A percentile compares a stretch with the other conserved stretches of the same genome.
These are phyloP conservation scores for Mesoligia furuncula DNA, from an alignment of 2,888 invertebrate genomes.

Conservation along the genomic window DNA sequence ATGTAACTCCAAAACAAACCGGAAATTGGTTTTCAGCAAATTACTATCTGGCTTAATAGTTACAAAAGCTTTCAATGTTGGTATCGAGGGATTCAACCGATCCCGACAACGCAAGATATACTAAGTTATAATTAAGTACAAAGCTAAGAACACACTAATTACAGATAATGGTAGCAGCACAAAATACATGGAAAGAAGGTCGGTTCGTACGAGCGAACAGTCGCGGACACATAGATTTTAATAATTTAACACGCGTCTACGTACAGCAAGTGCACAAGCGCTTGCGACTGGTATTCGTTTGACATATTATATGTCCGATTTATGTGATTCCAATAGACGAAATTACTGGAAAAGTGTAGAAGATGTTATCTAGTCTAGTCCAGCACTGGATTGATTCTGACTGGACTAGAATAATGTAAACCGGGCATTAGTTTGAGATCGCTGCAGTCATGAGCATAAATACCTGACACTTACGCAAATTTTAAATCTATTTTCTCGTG, in stretches of 20 bases:
- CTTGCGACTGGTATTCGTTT: background rate
- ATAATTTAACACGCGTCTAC: background rate
- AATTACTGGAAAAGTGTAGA: background rate
- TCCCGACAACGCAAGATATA: slow-evolving; percentile 33
- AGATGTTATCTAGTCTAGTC: background rate
- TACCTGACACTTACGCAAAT: background rate
- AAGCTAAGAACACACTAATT: slow-evolving; percentile 64
- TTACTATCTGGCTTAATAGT: background rate
- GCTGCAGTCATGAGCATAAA: background rate
- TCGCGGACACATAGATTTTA: background rate
- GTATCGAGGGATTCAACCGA: slow-evolving; percentile 36
- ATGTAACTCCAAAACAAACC: background rate
- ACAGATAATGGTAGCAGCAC: slow-evolving; percentile 55
- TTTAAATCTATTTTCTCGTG: background rate
- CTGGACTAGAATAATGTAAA: background rate
- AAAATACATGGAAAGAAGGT: slow-evolving; percentile 16
- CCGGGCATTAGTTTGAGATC: background rate
- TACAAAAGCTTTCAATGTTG: slow-evolving; percentile 32
- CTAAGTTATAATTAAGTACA: slow-evolving; percentile 64
- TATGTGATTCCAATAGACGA: background rate
- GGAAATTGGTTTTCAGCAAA: background rate
- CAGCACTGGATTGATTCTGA: background rate
- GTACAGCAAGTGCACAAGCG: background rate
- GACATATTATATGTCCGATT: background rate
- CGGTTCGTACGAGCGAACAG: background rate